These are phyloP conservation scores for Osmerus eperlanus DNA, from an alignment of 2,113 vertebrate species.

Conservation along the genomic window DNA sequence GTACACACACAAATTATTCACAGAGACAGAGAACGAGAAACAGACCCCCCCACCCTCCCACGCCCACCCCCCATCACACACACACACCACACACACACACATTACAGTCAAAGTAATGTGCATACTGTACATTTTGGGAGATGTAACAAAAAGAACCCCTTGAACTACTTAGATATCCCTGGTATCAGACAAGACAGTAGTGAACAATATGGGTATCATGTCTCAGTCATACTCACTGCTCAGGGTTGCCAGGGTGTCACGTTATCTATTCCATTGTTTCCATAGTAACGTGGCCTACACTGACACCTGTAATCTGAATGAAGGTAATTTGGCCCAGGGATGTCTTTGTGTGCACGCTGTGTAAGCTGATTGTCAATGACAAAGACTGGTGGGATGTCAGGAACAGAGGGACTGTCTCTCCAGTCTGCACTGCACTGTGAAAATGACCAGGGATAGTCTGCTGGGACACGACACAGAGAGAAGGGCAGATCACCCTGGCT, in stretches of 20 bases:
- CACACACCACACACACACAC: background rate
- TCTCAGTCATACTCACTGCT: constrained; percentile 20
- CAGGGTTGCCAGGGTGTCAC: constrained; percentile 40
- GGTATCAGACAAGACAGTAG: constrained; percentile 12
- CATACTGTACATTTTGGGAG: too few relatives aligned
- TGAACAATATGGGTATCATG: background rate
- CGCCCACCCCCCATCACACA: too few relatives aligned
- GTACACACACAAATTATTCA: constrained; percentile 24
- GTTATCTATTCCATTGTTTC: constrained; percentile 47
- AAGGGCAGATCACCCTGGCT: too few relatives aligned
- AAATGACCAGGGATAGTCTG: too few relatives aligned
- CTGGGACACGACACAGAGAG: too few relatives aligned
- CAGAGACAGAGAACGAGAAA: background rate
- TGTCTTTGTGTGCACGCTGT: constrained; percentile 33
- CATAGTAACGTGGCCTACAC: constrained; percentile 58
- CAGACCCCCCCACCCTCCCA: background rate
- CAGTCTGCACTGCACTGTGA: too few relatives aligned
- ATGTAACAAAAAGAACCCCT: background rate
- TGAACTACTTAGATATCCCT: constrained; percentile 6
- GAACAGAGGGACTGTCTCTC: background rate
- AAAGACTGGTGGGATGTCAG: constrained; percentile 7
- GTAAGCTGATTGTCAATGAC: constrained; percentile 25
- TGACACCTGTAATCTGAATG: constrained; percentile 35
- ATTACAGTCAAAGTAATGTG: too few relatives aligned
- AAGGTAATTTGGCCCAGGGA: constrained; percentile 15